phyloP scores from a whole-genome alignment of 2,113 vertebrate species.

The Melanerpes aurifrons region DNA sequence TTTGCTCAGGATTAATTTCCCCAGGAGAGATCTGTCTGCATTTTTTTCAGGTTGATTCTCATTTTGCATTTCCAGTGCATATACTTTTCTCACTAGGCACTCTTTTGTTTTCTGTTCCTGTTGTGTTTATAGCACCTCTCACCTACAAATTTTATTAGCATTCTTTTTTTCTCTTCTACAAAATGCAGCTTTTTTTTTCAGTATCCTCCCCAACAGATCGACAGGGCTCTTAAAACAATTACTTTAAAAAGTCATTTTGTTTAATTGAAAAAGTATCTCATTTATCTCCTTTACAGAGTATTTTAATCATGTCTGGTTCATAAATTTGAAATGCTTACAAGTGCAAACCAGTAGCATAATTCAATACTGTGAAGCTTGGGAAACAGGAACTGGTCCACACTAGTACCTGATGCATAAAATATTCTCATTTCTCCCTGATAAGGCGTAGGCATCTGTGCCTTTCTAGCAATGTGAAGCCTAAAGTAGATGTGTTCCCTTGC shows the following conservation, averaged over 20 bases:
- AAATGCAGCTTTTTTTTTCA: constrained; percentile 2
- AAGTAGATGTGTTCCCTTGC: not conserved
- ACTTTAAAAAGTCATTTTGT: not conserved
- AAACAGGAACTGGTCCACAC: not conserved
- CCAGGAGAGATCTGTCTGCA: not conserved
- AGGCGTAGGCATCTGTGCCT: not conserved
- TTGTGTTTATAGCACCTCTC: constrained; percentile 13
- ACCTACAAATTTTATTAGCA: constrained; percentile 15
- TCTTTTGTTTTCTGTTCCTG: constrained; percentile 1
- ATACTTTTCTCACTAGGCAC: not conserved
- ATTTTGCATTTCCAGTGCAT: constrained; percentile 34
- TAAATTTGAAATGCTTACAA: constrained; percentile 27
- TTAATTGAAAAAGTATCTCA: constrained; percentile 49
- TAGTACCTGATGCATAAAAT: not conserved
- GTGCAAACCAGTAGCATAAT: constrained; percentile 1
- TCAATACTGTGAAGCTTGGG: not conserved
- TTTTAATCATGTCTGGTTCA: not conserved
- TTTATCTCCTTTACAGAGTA: not conserved
- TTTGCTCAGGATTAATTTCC: not conserved
- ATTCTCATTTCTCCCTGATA: not conserved
- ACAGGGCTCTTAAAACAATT: constrained; percentile 5
- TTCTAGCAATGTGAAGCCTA: not conserved
- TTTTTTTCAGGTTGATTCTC: not conserved
- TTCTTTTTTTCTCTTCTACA: not conserved
- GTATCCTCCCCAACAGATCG: not conserved